Evolutionary conservation across 1,140 invertebrate species (phyloP).

Genomic region (Atta colombica): DNA sequence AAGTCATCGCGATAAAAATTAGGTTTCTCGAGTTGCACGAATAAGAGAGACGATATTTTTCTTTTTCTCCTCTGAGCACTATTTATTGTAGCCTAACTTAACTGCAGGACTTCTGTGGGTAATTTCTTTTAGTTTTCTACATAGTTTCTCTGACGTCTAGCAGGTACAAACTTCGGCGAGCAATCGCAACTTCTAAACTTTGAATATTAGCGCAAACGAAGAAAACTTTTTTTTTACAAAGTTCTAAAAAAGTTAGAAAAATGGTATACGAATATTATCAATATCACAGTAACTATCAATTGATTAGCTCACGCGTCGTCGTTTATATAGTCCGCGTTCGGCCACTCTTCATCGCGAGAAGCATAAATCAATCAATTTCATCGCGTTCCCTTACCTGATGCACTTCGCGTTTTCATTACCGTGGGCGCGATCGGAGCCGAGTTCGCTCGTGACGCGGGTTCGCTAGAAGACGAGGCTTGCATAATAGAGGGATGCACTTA

Average conservation of each 20-base stretch:
- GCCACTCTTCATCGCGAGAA: slow-evolving; percentile 31
- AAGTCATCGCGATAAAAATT: neutral
- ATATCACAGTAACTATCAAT: neutral
- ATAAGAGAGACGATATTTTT: neutral
- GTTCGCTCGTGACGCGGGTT: slow-evolving; percentile 65
- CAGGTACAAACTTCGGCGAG: neutral
- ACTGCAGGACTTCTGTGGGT: neutral
- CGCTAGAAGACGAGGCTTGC: slow-evolving; percentile 71
- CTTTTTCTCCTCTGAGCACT: neutral
- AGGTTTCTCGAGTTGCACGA: neutral
- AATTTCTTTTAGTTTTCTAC: slow-evolving; percentile 10
- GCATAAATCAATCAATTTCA: slow-evolving; percentile 74
- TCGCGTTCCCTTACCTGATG: slow-evolving; percentile 32
- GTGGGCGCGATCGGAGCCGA: slow-evolving; percentile 55
- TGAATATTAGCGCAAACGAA: slow-evolving; percentile 17
- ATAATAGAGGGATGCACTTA: slow-evolving; percentile 84
- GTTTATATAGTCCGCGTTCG: no score
- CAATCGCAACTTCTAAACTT: slow-evolving; percentile 8
- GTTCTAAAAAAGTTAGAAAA: neutral
- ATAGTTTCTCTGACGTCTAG: neutral
- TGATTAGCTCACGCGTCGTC: neutral
- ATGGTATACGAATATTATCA: neutral
- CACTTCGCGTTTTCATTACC: slow-evolving; percentile 71
- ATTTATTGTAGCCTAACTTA: neutral
- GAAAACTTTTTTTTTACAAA: slow-evolving; percentile 15